Evolutionary conservation across 2,797 vertebrate genomes (phyloP), one percentile per base, ranked within the genome.

Genomic region (Falco peregrinus): DNA sequence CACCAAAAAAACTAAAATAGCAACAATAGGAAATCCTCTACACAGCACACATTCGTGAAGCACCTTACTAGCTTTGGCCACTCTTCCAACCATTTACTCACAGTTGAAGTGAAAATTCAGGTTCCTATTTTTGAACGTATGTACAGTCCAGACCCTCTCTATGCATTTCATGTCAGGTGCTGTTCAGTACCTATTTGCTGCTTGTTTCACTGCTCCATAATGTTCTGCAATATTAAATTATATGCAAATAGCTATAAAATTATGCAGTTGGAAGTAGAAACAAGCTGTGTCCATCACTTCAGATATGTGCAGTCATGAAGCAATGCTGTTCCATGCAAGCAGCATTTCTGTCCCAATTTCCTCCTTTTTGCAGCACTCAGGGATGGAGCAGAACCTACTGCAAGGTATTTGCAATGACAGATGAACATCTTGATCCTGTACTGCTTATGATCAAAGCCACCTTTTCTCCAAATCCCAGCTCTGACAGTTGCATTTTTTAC

Each of bases 211-310:
- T 54, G 61, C 47, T 95, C 71, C 75, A 41, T 31, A 26, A 80
- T 85, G 59, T 74, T 70, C 56, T 51, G 56, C 51, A 89, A 26
- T 35, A 57, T 48, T 67, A 67, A 90, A 57, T 69, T 16, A 76
- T 16, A 87, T 54, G 93, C 75, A 93, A 89, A 94, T 53, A 39
- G 64, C 37, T 54, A 54, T 11, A 45, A 57, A 90, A 92, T 91
- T 63, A 87, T 60, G 70, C 86, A 70, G 74, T 3, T 87, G 51
- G 57, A 61, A 89, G 35, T 3, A 82, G 67, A 89, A 88, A 63
- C 45, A 84, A 84, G 64, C 41, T 85, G 64, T 50, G 60, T 82
- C 88, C 71, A 59, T 75, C 84, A 54, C 84, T 69, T 89, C 41
- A 84, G 48, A 79, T 33, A 75, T 0, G 1, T 8, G 16, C 20